Percentiles rank a stretch among this genome's conserved stretches.
These are phyloP conservation scores for Alviniconcha strummeri DNA, from an alignment of 2,888 invertebrate genomes.

Conservation along the genomic window DNA sequence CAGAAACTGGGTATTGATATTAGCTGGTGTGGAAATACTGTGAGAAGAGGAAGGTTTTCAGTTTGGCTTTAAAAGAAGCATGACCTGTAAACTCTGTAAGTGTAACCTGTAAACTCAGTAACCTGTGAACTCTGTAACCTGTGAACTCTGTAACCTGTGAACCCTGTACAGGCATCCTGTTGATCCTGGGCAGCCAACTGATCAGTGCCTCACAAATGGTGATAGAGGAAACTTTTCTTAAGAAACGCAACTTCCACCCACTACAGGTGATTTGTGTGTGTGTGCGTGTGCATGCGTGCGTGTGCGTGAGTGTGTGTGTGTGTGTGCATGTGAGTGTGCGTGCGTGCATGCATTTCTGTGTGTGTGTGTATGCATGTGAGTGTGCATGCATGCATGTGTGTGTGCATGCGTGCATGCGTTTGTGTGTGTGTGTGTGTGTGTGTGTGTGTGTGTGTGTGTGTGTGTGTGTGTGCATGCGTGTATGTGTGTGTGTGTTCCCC, in stretches of 20 bases:
- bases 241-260: conserved; percentile 64
- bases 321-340: background rate
- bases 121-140: no score
- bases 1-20: no score
- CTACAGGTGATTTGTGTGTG: conserved; percentile 43
- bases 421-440: background rate
- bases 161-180: conserved; percentile 56
- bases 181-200: conserved; percentile 64
- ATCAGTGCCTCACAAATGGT: conserved; percentile 69
- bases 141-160: no score
- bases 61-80: no score
- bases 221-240: conserved; percentile 65
- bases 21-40: no score
- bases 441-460: background rate
- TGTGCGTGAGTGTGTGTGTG: background rate
- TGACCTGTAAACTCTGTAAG: no score
- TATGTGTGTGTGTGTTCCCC: no score
- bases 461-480: background rate
- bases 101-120: no score
- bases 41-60: no score
- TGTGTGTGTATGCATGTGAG: background rate
- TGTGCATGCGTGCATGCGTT: background rate
- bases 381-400: background rate
- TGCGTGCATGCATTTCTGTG: background rate
- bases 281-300: background rate